Evolutionary conservation across 1,140 invertebrate genomes (phyloP).

Genomic region (Drosophila parvula): DNA sequence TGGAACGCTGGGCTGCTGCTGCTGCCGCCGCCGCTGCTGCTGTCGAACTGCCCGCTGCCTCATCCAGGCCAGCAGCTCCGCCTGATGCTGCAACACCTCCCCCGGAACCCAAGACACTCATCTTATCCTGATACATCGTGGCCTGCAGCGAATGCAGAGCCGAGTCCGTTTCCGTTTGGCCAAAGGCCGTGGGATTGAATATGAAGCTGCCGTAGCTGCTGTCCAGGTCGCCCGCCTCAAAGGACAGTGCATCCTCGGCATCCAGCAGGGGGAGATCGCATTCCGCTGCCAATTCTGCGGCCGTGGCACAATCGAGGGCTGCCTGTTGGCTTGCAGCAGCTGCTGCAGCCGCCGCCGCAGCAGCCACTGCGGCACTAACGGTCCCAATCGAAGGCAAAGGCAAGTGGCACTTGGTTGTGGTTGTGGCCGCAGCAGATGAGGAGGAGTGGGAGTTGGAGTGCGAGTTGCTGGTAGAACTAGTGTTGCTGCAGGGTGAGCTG

Average conservation of each 20-base stretch:
- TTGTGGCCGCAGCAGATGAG: conserved; percentile 31
- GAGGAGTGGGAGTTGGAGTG: background rate
- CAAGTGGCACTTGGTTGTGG: conserved; percentile 48
- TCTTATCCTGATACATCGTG: conserved; percentile 81
- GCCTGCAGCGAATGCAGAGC: conserved; percentile 69
- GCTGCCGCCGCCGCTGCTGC: conserved; percentile 81
- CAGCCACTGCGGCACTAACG: conserved; percentile 70
- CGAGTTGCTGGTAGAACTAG: conserved; percentile 23
- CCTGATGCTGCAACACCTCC: conserved; percentile 9
- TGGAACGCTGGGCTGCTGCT: conserved; percentile 88
- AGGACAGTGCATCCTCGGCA: conserved; percentile 71
- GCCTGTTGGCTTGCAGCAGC: conserved; percentile 70
- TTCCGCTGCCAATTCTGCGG: conserved; percentile 69
- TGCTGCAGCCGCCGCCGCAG: conserved; percentile 63
- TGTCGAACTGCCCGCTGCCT: conserved; percentile 86
- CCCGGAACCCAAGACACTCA: conserved; percentile 59
- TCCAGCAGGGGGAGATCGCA: conserved; percentile 68
- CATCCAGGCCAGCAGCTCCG: conserved; percentile 48
- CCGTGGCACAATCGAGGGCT: conserved; percentile 67
- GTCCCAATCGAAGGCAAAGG: conserved; percentile 73
- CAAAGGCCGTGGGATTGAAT: conserved; percentile 62
- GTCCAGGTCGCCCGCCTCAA: conserved; percentile 75
- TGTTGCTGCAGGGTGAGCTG: conserved; percentile 31
- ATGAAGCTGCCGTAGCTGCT: conserved; percentile 77
- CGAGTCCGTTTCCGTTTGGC: conserved; percentile 54